A percentile compares a stretch with the other conserved stretches of the same genome.
Evolutionary conservation across 1,140 invertebrate genomes (phyloP).

Genomic region (Drosophila quadrilineata): DNA sequence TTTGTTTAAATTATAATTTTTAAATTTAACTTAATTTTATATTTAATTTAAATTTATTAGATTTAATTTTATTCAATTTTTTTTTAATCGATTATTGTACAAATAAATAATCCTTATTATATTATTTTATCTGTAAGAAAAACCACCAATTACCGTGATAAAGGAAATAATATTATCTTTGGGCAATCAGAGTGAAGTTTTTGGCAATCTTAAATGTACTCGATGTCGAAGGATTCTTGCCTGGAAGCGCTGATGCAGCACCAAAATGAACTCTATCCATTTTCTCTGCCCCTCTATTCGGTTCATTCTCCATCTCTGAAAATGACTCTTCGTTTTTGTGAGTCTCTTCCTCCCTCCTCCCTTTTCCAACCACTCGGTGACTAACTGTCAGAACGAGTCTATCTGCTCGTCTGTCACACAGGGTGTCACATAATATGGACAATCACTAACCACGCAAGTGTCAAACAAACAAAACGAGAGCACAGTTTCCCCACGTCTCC

Average conservation of each 20-base stretch:
- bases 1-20: no score
- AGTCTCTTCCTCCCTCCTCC: neutral
- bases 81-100: no score
- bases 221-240: conserved; percentile 8
- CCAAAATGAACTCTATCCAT: conserved; percentile 36
- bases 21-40: no score
- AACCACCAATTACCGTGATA: no score
- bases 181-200: conserved; percentile 24
- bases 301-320: neutral
- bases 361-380: neutral
- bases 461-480: conserved; percentile 68
- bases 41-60: no score
- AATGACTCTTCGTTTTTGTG: neutral
- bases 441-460: conserved; percentile 70
- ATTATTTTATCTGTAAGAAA: no score
- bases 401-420: conserved; percentile 41
- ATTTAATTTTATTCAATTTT: no score
- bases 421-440: conserved; percentile 69
- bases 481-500: conserved; percentile 19
- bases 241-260: conserved; percentile 43
- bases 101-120: no score
- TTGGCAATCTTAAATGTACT: conserved; percentile 29
- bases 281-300: no score
- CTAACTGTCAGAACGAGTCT: conserved; percentile 12
- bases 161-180: no score